A percentile compares a stretch with the other conserved stretches of the same genome.
Conservation (phyloP, 2,113 vertebrate genomes). For the Scophthalmus maximus region DNA sequence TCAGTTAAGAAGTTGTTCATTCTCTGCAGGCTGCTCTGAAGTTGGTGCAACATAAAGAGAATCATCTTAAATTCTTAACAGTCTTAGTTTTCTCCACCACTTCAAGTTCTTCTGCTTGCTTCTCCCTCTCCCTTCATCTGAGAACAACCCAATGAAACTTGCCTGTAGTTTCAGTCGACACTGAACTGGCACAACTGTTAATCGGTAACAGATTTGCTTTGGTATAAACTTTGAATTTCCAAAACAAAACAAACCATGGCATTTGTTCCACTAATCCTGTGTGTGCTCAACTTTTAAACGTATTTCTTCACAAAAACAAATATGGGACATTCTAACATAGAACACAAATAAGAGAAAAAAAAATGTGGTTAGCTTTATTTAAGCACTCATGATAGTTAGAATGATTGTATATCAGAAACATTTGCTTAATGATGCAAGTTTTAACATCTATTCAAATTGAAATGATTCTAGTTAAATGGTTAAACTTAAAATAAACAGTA, state of each 20-base stretch:
- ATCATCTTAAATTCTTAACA: neutral
- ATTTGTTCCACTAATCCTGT: too few species aligned
- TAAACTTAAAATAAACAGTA: neutral
- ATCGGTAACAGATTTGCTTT: conserved; percentile 2
- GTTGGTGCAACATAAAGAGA: too few species aligned
- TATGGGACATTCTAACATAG: conserved; percentile 2
- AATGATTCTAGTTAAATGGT: neutral
- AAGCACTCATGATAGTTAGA: conserved; percentile 8
- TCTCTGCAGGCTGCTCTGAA: neutral
- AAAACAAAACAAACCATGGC: too few species aligned
- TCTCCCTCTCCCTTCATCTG: neutral
- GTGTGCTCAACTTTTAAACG: too few species aligned
- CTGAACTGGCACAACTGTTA: neutral
- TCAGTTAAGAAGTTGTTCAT: neutral
- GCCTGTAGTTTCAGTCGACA: neutral
- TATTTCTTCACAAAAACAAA: neutral
- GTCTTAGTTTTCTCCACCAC: neutral
- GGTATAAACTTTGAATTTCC: neutral
- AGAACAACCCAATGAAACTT: neutral
- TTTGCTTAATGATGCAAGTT: too few species aligned
- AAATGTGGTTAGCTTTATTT: neutral
- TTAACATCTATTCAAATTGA: conserved; percentile 14
- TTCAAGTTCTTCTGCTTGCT: neutral
- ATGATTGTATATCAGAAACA: too few species aligned
- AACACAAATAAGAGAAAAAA: neutral